Evolutionary conservation across 2,888 invertebrate genomes (phyloP).

Genomic region (Lasius platythorax): DNA sequence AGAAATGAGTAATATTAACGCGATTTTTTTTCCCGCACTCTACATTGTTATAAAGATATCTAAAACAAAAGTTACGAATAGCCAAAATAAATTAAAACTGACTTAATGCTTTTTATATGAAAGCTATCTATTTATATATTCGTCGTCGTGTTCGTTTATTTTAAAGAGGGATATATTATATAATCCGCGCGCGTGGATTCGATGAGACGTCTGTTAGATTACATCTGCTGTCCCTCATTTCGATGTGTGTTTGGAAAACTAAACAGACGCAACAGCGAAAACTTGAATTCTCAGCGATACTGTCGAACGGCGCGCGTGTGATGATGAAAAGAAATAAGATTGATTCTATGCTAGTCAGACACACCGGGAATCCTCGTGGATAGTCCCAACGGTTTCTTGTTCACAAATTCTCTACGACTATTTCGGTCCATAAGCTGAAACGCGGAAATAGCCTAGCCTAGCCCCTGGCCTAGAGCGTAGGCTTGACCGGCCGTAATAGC

Average conservation of each 20-base stretch:
- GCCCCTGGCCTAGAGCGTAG: constrained; percentile 84
- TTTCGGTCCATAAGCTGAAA: constrained; percentile 83
- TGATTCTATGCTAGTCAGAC: background rate
- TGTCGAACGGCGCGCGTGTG: background rate
- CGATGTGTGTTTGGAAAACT: constrained; percentile 23
- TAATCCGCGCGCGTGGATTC: constrained; percentile 21
- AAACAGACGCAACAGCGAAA: constrained; percentile 5
- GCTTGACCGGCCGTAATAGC: constrained; percentile 81
- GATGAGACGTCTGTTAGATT: constrained; percentile 27
- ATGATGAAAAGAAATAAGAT: constrained; percentile 34
- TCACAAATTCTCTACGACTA: constrained; percentile 77
- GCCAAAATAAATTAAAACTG: background rate
- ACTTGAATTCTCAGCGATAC: constrained; percentile 15
- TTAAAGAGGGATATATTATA: constrained; percentile 32
- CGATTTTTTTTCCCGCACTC: background rate
- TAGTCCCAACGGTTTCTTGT: constrained; percentile 65
- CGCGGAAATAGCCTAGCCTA: constrained; percentile 84
- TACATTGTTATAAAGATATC: background rate
- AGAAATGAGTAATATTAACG: background rate
- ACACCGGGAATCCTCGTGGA: constrained; percentile 25
- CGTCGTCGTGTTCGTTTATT: constrained; percentile 23
- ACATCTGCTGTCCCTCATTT: constrained; percentile 4
- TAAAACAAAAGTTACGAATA: background rate
- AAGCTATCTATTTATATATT: constrained; percentile 22
- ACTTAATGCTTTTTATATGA: background rate